Base-by-base conservation (phyloP, 2,888 invertebrate genomes). In the Ophraella communa region DNA sequence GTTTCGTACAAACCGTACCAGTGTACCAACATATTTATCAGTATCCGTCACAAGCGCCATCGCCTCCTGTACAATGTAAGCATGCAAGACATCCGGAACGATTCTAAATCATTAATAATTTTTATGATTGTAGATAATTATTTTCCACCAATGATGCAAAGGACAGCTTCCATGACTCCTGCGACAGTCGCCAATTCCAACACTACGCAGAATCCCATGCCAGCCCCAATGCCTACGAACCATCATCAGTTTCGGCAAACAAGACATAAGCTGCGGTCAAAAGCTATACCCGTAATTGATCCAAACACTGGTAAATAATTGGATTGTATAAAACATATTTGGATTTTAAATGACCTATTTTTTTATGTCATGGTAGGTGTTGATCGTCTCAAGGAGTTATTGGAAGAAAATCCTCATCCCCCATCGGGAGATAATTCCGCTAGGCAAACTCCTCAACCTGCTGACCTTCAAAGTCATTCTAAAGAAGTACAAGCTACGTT, bases 391-490 rank as follows among this genome's bases (percentile, higher is more conserved):
- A 76, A 77, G 33, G 82, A 84, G 69, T 80, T 84, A 66, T 83
- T 79, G 62, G 79, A 80, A 24, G 78, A 74, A 14, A 78, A 77
- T 55, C 81, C 82, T 27, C 81, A 82, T 74, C 80, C 83, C 1
- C 74, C 81, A 2, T 82, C 83, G 42, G 83, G 81, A 5, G 83
- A 85, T 67, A 83, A 84, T 17, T 84, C 83, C 57, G 84, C 84
- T 64, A 79, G 84, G 33, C 84, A 84, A 72, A 84, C 84, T 53
- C 84, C 85, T 24, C 84, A 85, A 75, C 82, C 84, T 10, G 60
- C 73, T 0, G 66, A 53, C 2, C 24, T 73, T n/a, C 73, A 58
- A 1, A 71, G 66, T 53, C 71, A 69, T 52, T 71, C 63, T 64
- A 80, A 80, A 71, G 79, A 81, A 68, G 76, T 82, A 58, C 80